These are phyloP conservation scores for Xiphorhynchus elegans DNA, from an alignment of 2,113 vertebrate species.

Conservation along the genomic window DNA sequence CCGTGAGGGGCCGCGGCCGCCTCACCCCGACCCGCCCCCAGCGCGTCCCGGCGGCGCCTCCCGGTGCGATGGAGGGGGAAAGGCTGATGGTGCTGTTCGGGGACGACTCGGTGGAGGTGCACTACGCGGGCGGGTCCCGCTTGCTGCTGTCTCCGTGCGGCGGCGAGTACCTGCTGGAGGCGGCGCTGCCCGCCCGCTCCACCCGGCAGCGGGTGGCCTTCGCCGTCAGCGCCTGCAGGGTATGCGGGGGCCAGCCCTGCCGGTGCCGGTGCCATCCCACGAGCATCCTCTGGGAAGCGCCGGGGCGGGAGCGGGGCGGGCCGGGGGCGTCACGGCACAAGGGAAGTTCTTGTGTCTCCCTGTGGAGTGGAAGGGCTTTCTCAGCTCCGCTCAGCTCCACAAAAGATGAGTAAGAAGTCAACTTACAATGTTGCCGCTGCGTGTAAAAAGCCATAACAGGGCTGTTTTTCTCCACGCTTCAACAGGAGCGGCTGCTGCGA, in stretches of 20 bases:
- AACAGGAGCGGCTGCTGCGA: constrained; percentile 76
- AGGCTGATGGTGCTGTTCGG: constrained; percentile 79
- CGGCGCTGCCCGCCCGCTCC: constrained; percentile 45
- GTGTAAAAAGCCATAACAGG: rapidly evolving
- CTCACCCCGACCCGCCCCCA: too few relatives aligned
- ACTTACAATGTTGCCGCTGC: rapidly evolving
- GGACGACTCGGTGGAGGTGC: constrained; percentile 83
- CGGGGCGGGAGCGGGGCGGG: too few relatives aligned
- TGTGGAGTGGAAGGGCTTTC: rapidly evolving
- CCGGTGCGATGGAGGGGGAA: constrained; percentile 9
- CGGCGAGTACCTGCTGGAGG: constrained; percentile 82
- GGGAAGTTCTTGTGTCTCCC: rapidly evolving
- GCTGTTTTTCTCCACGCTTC: background rate
- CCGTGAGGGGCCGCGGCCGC: too few relatives aligned
- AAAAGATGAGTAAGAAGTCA: rapidly evolving
- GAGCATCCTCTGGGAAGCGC: background rate
- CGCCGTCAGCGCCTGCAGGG: constrained; percentile 81
- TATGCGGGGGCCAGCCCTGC: background rate
- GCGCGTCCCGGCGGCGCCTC: rapidly evolving
- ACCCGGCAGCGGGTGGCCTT: constrained; percentile 85
- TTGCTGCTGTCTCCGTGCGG: constrained; percentile 87
- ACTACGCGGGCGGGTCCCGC: constrained; percentile 71
- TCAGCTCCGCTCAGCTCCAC: background rate
- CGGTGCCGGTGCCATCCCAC: too few relatives aligned
- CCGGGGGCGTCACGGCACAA: rapidly evolving